A percentile compares a stretch with the other conserved stretches of the same genome.
Conservation (phyloP, 1,140 invertebrate genomes). For the Dreissena polymorpha region DNA sequence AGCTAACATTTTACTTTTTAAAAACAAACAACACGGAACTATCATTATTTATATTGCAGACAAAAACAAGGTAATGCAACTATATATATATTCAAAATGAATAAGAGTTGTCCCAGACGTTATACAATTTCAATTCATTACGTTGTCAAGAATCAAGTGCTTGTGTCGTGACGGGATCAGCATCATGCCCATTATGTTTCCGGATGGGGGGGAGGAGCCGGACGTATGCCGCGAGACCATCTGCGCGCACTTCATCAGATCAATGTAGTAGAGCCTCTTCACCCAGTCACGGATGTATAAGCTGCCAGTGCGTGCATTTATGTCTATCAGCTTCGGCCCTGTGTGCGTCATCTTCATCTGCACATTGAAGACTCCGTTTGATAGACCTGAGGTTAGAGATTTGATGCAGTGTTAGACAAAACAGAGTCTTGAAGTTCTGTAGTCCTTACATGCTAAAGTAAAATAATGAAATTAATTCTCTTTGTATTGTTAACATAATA, state of each 20-base stretch:
- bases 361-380: conserved; percentile 66
- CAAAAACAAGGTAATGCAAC: too few relatives aligned
- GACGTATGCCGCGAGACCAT: conserved; percentile 54
- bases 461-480: too few relatives aligned
- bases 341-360: conserved; percentile 66
- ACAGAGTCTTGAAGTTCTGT: too few relatives aligned
- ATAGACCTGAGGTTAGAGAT: conserved; percentile 37
- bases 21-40: too few relatives aligned
- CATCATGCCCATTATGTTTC: conserved; percentile 63
- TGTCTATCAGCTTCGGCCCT: conserved; percentile 66
- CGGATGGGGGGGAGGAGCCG: neutral
- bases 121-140: neutral
- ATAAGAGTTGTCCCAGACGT: too few relatives aligned
- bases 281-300: conserved; percentile 69
- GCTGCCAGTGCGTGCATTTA: too few relatives aligned
- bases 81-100: too few relatives aligned
- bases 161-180: conserved; percentile 58
- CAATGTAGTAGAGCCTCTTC: conserved; percentile 56
- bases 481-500: too few relatives aligned
- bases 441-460: too few relatives aligned
- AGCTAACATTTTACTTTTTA: too few relatives aligned
- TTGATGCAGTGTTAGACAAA: neutral
- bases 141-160: conserved; percentile 33
- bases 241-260: conserved; percentile 58
- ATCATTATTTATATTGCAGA: too few relatives aligned